phyloP scores from a whole-genome alignment of 2,113 vertebrate genomes.

The Ammodytes dubius region DNA sequence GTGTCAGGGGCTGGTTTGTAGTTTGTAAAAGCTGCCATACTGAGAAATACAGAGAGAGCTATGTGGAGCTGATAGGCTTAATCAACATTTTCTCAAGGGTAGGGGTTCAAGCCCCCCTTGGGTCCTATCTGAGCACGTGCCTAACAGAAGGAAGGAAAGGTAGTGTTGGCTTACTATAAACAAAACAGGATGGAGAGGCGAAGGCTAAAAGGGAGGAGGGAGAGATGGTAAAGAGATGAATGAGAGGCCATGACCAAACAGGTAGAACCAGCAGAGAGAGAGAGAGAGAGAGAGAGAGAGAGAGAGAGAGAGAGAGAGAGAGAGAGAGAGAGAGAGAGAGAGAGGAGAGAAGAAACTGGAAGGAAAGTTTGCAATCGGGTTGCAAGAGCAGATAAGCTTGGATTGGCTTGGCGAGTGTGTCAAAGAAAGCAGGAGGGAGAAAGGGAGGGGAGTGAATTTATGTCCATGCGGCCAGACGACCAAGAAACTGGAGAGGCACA shows the following conservation, averaged over 20 bases:
- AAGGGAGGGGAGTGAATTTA: slow-evolving; percentile 69
- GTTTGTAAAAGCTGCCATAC: too few species aligned
- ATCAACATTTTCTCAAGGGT: too few species aligned
- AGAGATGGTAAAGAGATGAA: slow-evolving; percentile 2
- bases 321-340: background rate
- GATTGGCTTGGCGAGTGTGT: slow-evolving; percentile 41
- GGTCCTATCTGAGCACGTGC: too few species aligned
- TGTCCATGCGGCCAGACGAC: slow-evolving; percentile 71
- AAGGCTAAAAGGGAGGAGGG: slow-evolving; percentile 8
- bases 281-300: background rate
- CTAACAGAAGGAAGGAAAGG: slow-evolving; percentile 69
- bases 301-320: too few species aligned
- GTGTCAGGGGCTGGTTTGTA: too few species aligned
- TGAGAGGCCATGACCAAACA: slow-evolving; percentile 14
- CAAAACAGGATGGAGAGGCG: slow-evolving; percentile 50
- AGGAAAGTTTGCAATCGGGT: slow-evolving; percentile 71
- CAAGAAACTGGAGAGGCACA: slow-evolving; percentile 79
- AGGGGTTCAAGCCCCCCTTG: too few species aligned
- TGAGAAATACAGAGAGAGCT: too few species aligned
- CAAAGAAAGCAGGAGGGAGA: slow-evolving; percentile 42
- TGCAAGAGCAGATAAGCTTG: slow-evolving; percentile 45
- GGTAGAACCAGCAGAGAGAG: slow-evolving; percentile 40
- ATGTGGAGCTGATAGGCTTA: too few species aligned
- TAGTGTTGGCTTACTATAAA: slow-evolving; percentile 66
- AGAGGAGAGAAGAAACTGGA: slow-evolving; percentile 44